Base-by-base conservation (phyloP, 2,113 vertebrate species). In the Verasper variegatus region DNA sequence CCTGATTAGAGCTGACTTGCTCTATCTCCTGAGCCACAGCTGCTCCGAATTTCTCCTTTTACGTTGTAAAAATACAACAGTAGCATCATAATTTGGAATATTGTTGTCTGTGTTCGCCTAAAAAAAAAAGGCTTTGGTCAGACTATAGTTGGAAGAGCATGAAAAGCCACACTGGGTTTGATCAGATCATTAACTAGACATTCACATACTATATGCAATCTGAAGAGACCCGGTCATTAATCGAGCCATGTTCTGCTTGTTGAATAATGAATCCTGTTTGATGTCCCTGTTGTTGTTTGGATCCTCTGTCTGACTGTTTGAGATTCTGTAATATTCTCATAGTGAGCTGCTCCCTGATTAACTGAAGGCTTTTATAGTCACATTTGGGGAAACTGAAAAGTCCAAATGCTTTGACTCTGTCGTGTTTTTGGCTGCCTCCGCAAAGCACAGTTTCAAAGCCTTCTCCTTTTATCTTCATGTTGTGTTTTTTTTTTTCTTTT, bases 281-380 rank as follows among this genome's bases (percentile, higher is more conserved):
- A 87, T 75, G 64, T 67, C 56, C 17, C 37, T 61, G 67, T 86
- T 74, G 70, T 74, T 86, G 65, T 88, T 87, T 75, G 45, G 49
- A 24, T 79, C 8, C 10, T 85, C 69, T 68, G 27, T 60, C n/a
- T 67, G 82, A 68, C 82, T 64, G 27, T 54, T 70, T 42, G 51
- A 76, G 73, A 60, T 31, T 35, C 57, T 75, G 31, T 75, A 27
- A 74, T 65, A 68, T 65, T 74, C 55, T 60, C 65, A 45, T 55
- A 13, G 52, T 23, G 71, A 74, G 40, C 57, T 67, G 64, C 56
- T 65, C 64, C 80, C 55, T 86, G 71, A 87, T 81, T 83, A 85
- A 87, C 62, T 66, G 86, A 40, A 1, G 27, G 68, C 79, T 82
- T 90, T 78, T 84, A 77, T 61, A 63, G 62, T 78, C 26, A 61